phyloP scores from a whole-genome alignment of 2,888 invertebrate species.

The Steinernema hermaphroditum region DNA sequence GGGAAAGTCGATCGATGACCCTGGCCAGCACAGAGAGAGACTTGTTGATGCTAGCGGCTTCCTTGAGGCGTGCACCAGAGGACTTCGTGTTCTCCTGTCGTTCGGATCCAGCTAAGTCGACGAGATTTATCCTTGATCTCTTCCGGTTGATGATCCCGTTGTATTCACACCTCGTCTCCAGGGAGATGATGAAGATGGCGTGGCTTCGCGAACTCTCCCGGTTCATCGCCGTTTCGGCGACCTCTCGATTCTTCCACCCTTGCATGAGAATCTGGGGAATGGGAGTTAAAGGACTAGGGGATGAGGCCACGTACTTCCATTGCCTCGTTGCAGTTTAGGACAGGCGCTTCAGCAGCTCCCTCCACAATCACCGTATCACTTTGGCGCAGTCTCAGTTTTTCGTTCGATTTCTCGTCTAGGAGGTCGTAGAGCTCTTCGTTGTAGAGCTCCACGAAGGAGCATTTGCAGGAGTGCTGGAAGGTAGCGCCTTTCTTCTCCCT shows the following conservation, averaged over 20 bases:
- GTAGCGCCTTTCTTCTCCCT: conserved; percentile 66
- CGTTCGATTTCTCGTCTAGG: conserved; percentile 55
- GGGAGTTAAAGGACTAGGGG: conserved; percentile 30
- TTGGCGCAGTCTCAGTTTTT: background rate
- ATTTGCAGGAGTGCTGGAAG: conserved; percentile 66
- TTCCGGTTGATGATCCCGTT: conserved; percentile 64
- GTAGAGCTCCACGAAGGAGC: conserved; percentile 69
- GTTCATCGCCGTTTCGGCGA: conserved; percentile 69
- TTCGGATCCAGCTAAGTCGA: conserved; percentile 69
- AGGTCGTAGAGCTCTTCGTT: conserved; percentile 68
- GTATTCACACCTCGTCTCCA: conserved; percentile 51
- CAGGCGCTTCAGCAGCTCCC: conserved; percentile 63
- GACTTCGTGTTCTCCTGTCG: conserved; percentile 68
- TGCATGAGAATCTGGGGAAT: conserved; percentile 64
- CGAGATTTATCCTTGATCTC: conserved; percentile 68
- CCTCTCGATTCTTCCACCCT: conserved; percentile 67
- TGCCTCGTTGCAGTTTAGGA: conserved; percentile 64
- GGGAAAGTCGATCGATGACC: conserved; percentile 68
- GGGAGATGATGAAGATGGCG: conserved; percentile 67
- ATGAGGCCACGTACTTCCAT: conserved; percentile 58
- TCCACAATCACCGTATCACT: conserved; percentile 53
- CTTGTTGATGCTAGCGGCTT: conserved; percentile 68
- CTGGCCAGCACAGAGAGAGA: conserved; percentile 68
- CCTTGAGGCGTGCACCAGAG: conserved; percentile 67
- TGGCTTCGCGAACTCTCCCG: conserved; percentile 68